Evolutionary conservation across 2,888 invertebrate species (phyloP), one percentile per base, ranked within the genome.

Genomic region (Gryllus longicercus): DNA sequence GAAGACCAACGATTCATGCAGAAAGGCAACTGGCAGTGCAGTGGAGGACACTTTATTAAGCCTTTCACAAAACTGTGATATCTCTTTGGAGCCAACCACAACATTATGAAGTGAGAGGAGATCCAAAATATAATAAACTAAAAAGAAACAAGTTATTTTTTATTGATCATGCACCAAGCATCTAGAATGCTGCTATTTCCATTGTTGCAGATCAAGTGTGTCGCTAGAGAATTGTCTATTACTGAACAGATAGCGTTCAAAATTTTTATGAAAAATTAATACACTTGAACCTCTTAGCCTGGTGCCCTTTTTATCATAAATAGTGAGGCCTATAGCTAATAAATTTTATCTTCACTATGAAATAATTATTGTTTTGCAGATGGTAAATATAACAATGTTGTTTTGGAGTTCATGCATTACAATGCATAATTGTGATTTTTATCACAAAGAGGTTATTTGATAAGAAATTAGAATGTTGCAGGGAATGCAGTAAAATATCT

Each of bases 111-210:
- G 16, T 63, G 63, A 63, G 14, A 63, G n/a, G 63, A 63, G 16
- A n/a, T 18, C n/a, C 16, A 14, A 63, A 63, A 63, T 63, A 63
- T 63, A 63, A 38, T 63, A 63, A 63, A 14, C 63, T 63, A 63
- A 63, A 63, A 63, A 63, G 63, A 63, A 63, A n/a, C 63, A 63
- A 63, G 16, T 63, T 63, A 63, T 63, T 63, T 63, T 63, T 63
- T 63, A 63, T 63, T 63, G 63, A n/a, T 63, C 63, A 18, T n/a
- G 63, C 63, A 63, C 63, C 63, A 63, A 63, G n/a, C 63, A n/a
- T n/a, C n/a, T 63, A 63, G 63, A 63, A 63, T 63, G 14, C 63
- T 63, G 63, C 63, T 63, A 63, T 18, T 63, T 63, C 63, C n/a
- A n/a, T 63, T 63, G 63, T n/a, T 63, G 63, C 16, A 18, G 63